Evolutionary conservation across 2,797 vertebrate genomes (phyloP).

Genomic region (Cetoscarus ocellatus): DNA sequence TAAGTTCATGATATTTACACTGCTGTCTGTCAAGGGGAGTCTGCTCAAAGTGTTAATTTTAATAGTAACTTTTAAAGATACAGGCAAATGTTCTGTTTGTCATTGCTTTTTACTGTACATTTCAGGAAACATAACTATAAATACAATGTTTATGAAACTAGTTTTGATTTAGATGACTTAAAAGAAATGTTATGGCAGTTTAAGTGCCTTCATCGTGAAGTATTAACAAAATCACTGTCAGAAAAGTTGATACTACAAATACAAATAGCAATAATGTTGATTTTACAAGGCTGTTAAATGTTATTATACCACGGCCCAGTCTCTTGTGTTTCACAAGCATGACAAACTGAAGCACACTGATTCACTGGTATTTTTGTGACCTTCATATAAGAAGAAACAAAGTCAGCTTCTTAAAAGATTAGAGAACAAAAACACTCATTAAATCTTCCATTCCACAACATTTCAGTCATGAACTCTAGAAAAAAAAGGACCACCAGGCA

Average conservation of each 20-base stretch:
- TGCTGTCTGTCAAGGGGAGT: too few relatives aligned
- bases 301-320: not conserved
- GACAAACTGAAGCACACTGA: not conserved
- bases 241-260: not conserved
- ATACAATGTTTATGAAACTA: not conserved
- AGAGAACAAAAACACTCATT: not conserved
- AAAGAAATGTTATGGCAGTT: not conserved
- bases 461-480: not conserved
- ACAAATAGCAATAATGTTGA: slow-evolving; percentile 1
- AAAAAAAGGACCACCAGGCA: not conserved
- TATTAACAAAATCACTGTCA: not conserved
- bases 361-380: not conserved
- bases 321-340: not conserved
- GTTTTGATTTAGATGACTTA: not conserved
- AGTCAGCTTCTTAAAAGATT: slow-evolving; percentile 3
- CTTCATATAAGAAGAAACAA: not conserved
- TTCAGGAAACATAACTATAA: not conserved
- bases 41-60: too few relatives aligned
- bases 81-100: too few relatives aligned
- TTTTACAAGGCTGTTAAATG: slow-evolving; percentile 8
- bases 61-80: too few relatives aligned
- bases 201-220: not conserved
- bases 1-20: too few relatives aligned
- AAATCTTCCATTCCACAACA: not conserved
- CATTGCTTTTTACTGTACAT: too few relatives aligned